Percentiles rank a stretch among this genome's conserved stretches.
phyloP scores from a whole-genome alignment of 1,140 invertebrate genomes.

The Saccostrea glomerata region DNA sequence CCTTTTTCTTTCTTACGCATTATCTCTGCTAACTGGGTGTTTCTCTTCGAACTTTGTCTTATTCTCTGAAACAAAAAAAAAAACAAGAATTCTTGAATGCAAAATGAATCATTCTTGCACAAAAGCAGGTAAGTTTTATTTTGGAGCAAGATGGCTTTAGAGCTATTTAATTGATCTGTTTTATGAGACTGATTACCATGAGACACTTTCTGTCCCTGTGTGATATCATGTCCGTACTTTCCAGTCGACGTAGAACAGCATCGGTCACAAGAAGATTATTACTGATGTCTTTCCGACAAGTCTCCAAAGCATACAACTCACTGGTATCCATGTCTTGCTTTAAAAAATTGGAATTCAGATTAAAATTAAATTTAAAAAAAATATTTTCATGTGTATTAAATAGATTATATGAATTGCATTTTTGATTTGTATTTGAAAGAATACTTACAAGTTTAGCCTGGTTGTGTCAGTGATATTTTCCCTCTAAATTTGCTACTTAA shows the following conservation, averaged over 20 bases:
- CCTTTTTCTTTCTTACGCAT: background rate
- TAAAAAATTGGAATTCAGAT: background rate
- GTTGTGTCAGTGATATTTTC: background rate
- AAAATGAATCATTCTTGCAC: background rate
- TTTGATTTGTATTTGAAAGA: background rate
- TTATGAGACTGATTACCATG: background rate
- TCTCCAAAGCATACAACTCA: background rate
- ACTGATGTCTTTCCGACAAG: constrained; percentile 1
- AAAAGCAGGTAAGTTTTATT: too few relatives aligned
- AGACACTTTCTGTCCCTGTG: background rate
- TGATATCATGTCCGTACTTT: background rate
- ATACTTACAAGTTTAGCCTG: background rate
- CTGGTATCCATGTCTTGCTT: background rate
- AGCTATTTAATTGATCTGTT: background rate
- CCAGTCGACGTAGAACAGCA: background rate
- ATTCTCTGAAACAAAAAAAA: constrained; percentile 10
- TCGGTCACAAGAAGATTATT: background rate
- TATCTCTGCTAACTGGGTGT: background rate
- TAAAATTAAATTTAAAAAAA: background rate
- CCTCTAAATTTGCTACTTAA: background rate
- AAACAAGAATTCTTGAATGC: background rate
- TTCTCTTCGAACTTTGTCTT: background rate
- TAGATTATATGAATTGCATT: background rate
- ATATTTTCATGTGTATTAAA: background rate
- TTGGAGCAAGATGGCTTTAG: too few relatives aligned